Percentiles rank a stretch among this genome's conserved stretches.
These are phyloP conservation scores for Thunnus albacares DNA, from an alignment of 2,797 vertebrate species.

Conservation along the genomic window DNA sequence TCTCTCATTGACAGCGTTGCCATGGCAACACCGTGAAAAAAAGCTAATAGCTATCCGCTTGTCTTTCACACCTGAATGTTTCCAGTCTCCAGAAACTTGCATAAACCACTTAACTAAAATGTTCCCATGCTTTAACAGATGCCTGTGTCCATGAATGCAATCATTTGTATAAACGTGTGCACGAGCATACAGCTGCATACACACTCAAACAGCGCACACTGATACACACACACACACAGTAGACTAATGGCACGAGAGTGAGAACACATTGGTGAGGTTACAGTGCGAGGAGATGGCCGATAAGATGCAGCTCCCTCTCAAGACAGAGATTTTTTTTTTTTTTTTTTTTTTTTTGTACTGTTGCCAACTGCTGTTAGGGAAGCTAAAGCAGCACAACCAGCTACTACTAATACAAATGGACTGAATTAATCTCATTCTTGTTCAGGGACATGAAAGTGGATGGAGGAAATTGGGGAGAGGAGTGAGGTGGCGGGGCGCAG, in stretches of 20 bases:
- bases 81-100: slow-evolving; percentile 59
- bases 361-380: slow-evolving; percentile 29
- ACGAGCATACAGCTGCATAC: slow-evolving; percentile 6
- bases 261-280: slow-evolving; percentile 27
- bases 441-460: slow-evolving; percentile 70
- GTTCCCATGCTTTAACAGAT: slow-evolving; percentile 50
- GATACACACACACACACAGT: too few relatives aligned
- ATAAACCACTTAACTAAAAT: slow-evolving; percentile 61
- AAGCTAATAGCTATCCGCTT: slow-evolving; percentile 51
- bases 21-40: slow-evolving; percentile 62
- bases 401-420: slow-evolving; percentile 64
- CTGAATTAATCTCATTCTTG: slow-evolving; percentile 69
- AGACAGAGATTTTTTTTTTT: slow-evolving; percentile 27
- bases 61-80: slow-evolving; percentile 67
- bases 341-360: not conserved
- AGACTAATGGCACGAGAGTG: slow-evolving; percentile 8
- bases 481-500: slow-evolving; percentile 31
- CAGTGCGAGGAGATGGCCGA: slow-evolving; percentile 25
- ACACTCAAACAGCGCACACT: slow-evolving; percentile 11
- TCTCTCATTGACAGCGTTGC: slow-evolving; percentile 60
- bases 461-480: slow-evolving; percentile 55
- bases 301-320: slow-evolving; percentile 29
- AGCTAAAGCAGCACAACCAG: slow-evolving; percentile 49
- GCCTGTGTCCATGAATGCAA: slow-evolving; percentile 33
- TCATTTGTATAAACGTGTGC: slow-evolving; percentile 28